Base-by-base conservation (phyloP, 2,888 invertebrate genomes). In the Drosophila maculinotata region DNA sequence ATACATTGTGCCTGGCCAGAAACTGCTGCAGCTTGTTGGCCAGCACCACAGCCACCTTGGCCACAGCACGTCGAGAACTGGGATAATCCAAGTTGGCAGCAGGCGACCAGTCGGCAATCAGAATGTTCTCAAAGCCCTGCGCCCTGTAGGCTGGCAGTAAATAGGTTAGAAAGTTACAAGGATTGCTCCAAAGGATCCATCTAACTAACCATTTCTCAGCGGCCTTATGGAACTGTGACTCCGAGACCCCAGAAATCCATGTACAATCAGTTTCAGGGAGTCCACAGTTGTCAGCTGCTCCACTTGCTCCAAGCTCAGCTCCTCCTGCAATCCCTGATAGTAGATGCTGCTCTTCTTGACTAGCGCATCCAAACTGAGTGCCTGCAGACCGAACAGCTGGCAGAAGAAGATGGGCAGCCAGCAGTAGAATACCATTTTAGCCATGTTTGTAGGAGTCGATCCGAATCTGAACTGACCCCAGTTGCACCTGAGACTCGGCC, bases 21-120 rank as follows among this genome's bases (percentile, higher is more conserved):
- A 90, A 91, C 1, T 58, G 49, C 3, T 88, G 67, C 8, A 92
- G 38, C 7, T 88, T 57, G 49, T 79, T 64, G 8, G 72, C 89
- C 33, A 91, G 74, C 17, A 56, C 70, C 1, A 58, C 7, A 0
- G 84, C 89, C 8, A 91, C 88, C 49, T 70, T 70, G 3, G 56
- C 48, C 0, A 91, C 68, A 0, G 88, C 79, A 10, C 63, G 62
- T 0, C 91, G 80, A 0, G 92, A 86, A 2, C 72, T 87, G 1
- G 73, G 59, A 62, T 92, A 92, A 54, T 89, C 88, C 41, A 90
- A 25, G 0, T 52, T 64, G 3, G 91, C 89, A 2, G 87, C 90
- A 17, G 89, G 77, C 14, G 81, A 64, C 91, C 91, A 92, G 41
- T 92, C 92, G 3, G 88, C 92, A n/a, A 91, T 44, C 2, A 90